Evolutionary conservation across 1,140 invertebrate species (phyloP).

Genomic region (Papilio glaucus): DNA sequence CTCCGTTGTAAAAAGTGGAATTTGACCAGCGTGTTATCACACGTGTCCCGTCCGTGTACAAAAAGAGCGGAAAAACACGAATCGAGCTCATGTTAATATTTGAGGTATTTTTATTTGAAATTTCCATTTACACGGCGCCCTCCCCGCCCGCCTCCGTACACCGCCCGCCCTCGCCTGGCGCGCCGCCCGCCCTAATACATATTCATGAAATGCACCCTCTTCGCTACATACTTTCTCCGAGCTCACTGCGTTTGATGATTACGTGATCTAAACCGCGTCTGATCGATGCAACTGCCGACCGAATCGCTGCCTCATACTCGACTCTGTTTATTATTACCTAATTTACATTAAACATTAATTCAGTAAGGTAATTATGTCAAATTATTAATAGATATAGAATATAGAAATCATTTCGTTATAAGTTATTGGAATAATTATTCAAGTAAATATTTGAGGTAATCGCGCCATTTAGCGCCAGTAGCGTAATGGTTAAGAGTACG

Average conservation of each 20-base stretch:
- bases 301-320: slow-evolving; percentile 1
- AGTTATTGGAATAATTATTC: too few relatives aligned
- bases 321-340: not conserved
- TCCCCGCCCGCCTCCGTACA: slow-evolving; percentile 35
- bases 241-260: slow-evolving; percentile 37
- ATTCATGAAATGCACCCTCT: slow-evolving; percentile 82
- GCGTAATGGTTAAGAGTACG: too few relatives aligned
- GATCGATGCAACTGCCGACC: slow-evolving; percentile 30
- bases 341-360: not conserved
- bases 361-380: not conserved
- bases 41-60: slow-evolving; percentile 54
- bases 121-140: slow-evolving; percentile 78
- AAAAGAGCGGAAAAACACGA: slow-evolving; percentile 73
- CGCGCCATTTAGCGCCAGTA: too few relatives aligned
- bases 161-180: slow-evolving; percentile 39
- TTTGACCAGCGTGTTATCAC: slow-evolving; percentile 70
- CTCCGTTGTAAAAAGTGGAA: slow-evolving; percentile 48
- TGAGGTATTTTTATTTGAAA: slow-evolving; percentile 82
- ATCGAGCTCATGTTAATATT: slow-evolving; percentile 81
- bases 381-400: not conserved
- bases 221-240: slow-evolving; percentile 68
- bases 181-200: slow-evolving; percentile 75
- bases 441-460: too few relatives aligned
- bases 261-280: slow-evolving; percentile 28
- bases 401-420: too few relatives aligned